Percentiles rank a stretch among this genome's conserved stretches.
Conservation (phyloP, 2,797 vertebrate species). For the Brotula barbata region DNA sequence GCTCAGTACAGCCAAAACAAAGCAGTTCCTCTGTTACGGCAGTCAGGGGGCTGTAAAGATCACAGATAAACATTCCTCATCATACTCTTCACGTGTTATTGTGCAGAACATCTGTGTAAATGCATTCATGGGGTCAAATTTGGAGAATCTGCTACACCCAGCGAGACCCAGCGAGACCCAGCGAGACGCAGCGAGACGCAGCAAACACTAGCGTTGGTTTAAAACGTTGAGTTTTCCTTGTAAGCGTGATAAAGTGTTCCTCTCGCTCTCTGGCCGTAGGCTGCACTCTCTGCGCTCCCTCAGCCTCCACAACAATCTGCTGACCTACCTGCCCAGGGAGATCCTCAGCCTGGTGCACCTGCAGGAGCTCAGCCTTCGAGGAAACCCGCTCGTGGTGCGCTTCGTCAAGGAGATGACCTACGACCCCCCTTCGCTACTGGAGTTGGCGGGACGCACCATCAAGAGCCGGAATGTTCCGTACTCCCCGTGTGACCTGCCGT, state of each 20-base stretch:
- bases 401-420: slow-evolving; percentile 97
- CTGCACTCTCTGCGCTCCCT: slow-evolving; percentile 93
- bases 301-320: slow-evolving; percentile 96
- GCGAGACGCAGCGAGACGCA: too few species aligned
- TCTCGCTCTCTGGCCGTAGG: slow-evolving; percentile 65
- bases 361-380: slow-evolving; percentile 95
- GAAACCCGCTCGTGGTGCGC: slow-evolving; percentile 96
- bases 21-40: too few species aligned
- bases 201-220: too few species aligned
- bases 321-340: slow-evolving; percentile 95
- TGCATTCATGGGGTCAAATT: too few species aligned
- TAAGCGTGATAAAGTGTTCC: not conserved
- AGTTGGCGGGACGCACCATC: slow-evolving; percentile 90
- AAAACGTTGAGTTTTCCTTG: too few species aligned
- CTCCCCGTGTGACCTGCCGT: slow-evolving; percentile 83
- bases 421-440: slow-evolving; percentile 91
- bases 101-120: too few species aligned
- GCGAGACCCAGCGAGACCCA: too few species aligned
- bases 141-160: too few species aligned
- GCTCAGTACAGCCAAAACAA: too few species aligned
- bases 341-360: slow-evolving; percentile 94
- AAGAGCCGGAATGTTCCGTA: slow-evolving; percentile 91
- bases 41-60: too few species aligned
- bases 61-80: too few species aligned
- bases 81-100: too few species aligned